Evolutionary conservation across 1,140 invertebrate genomes (phyloP).

Genomic region (Ceratosolen solmsi): DNA sequence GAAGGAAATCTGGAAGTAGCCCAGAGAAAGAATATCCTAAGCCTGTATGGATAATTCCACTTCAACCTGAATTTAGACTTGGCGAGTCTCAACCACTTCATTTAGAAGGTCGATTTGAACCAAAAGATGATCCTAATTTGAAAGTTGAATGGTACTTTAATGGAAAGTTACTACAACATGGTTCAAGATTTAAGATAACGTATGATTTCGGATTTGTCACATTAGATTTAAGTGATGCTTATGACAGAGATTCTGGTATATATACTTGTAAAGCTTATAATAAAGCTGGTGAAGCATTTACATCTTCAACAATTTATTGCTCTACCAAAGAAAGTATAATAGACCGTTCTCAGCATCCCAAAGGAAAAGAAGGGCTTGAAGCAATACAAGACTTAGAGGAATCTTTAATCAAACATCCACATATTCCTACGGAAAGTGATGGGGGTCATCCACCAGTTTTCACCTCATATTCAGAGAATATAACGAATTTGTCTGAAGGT

Average conservation of each 20-base stretch:
- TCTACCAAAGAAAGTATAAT: constrained; percentile 87
- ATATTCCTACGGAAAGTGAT: constrained; percentile 79
- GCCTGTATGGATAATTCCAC: constrained; percentile 89
- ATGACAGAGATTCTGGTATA: constrained; percentile 94
- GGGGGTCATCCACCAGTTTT: constrained; percentile 89
- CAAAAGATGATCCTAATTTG: constrained; percentile 96
- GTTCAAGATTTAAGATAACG: constrained; percentile 88
- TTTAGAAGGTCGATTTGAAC: constrained; percentile 94
- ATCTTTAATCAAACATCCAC: constrained; percentile 82
- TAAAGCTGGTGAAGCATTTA: constrained; percentile 91
- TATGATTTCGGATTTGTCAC: constrained; percentile 95
- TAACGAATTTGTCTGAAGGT: constrained; percentile 88
- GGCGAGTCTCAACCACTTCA: constrained; percentile 92
- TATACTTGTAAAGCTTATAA: constrained; percentile 93
- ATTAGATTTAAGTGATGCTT: constrained; percentile 89
- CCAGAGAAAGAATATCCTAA: constrained; percentile 87
- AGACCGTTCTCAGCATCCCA: constrained; percentile 92
- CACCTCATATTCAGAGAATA: constrained; percentile 88
- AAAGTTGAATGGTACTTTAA: constrained; percentile 96
- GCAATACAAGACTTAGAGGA: constrained; percentile 93
- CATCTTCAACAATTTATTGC: constrained; percentile 90
- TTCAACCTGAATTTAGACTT: constrained; percentile 87
- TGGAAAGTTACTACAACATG: constrained; percentile 88
- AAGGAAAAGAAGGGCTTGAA: constrained; percentile 91
- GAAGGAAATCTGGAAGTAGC: constrained; percentile 76